Conservation (phyloP, 2,888 invertebrate species). For the Laothoe populi region DNA sequence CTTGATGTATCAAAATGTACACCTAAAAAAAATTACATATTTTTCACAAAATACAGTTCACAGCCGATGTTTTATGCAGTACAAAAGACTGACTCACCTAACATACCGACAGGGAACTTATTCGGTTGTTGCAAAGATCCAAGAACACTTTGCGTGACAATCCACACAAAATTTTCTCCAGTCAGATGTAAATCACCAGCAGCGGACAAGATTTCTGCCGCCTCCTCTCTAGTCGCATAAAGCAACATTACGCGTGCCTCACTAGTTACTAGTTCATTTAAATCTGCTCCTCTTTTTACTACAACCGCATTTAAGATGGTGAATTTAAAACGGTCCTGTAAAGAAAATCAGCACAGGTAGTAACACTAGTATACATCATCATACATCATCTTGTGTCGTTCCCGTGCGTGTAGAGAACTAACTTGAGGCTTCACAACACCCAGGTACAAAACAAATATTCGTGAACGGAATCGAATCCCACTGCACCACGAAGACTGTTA, state of each 20-base stretch:
- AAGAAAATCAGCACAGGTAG: slow-evolving; percentile 23
- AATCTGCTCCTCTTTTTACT: slow-evolving; percentile 90
- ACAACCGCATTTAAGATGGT: slow-evolving; percentile 94
- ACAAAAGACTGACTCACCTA: slow-evolving; percentile 85
- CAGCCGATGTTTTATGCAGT: neutral
- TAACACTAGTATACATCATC: too few relatives aligned
- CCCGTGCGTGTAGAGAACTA: too few relatives aligned
- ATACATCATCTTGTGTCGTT: too few relatives aligned
- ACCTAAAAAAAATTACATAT: slow-evolving; percentile 74
- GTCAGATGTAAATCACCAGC: slow-evolving; percentile 91
- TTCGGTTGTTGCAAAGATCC: slow-evolving; percentile 88
- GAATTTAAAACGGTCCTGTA: slow-evolving; percentile 86
- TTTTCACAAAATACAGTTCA: neutral
- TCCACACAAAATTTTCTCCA: slow-evolving; percentile 98
- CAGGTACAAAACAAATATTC: too few relatives aligned
- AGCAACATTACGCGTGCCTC: slow-evolving; percentile 97
- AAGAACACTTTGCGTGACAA: slow-evolving; percentile 97
- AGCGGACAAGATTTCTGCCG: slow-evolving; percentile 91
- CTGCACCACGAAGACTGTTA: too few relatives aligned
- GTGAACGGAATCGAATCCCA: too few relatives aligned
- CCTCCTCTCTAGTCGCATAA: slow-evolving; percentile 95
- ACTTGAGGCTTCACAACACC: too few relatives aligned
- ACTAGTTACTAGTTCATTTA: slow-evolving; percentile 93
- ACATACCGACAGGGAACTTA: slow-evolving; percentile 95
- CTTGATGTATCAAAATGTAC: slow-evolving; percentile 96